A percentile compares a stretch with the other conserved stretches of the same genome.
Conservation (phyloP, 2,113 vertebrate genomes). For the Brachypodius melanocephalos region DNA sequence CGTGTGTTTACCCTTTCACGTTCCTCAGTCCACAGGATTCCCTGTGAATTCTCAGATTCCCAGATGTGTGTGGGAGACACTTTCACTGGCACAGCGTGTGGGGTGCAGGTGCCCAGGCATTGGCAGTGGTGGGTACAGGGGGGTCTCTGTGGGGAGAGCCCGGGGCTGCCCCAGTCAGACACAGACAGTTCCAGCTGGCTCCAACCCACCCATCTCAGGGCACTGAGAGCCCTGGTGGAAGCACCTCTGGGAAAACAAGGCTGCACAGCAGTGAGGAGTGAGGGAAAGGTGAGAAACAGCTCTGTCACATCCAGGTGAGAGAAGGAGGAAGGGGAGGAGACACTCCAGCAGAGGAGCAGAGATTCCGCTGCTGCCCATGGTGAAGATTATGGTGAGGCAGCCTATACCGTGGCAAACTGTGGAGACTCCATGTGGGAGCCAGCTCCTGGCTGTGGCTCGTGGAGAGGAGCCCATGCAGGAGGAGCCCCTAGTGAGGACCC, state of each 20-base stretch:
- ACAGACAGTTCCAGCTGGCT: not conserved
- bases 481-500: not conserved
- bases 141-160: not conserved
- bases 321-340: not conserved
- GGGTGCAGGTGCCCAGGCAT: fast-evolving
- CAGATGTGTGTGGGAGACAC: not conserved
- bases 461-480: not conserved
- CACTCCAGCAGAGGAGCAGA: fast-evolving
- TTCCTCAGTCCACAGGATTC: not conserved
- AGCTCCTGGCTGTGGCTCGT: not conserved
- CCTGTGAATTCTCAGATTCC: not conserved
- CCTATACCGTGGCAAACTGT: not conserved
- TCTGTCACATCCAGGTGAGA: not conserved
- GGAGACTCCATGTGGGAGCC: not conserved
- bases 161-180: fast-evolving
- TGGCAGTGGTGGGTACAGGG: not conserved
- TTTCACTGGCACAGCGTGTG: not conserved
- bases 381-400: not conserved
- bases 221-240: fast-evolving
- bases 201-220: not conserved
- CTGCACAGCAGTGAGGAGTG: not conserved
- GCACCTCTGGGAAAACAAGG: not conserved
- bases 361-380: not conserved
- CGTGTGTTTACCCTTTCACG: fast-evolving
- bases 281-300: not conserved